Evolutionary conservation across 2,888 invertebrate species (phyloP), one percentile per base, ranked within the genome.

Genomic region (Mellilla xanthometata): DNA sequence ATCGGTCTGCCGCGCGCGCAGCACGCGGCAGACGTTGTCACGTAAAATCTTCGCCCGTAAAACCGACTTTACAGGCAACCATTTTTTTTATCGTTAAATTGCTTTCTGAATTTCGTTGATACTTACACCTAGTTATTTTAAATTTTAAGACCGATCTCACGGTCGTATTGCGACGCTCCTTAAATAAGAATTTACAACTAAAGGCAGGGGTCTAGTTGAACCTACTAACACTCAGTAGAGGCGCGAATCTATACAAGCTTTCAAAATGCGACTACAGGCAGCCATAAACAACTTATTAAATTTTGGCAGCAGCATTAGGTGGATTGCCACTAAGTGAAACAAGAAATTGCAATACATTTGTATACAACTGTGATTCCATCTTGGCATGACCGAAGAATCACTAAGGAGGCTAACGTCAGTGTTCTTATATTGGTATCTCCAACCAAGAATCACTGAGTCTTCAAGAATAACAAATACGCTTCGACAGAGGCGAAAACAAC

Each of bases 271-370:
- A 32, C 42, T 51, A 51, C 42, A 46, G 46, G 46, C 45, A 29
- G 31, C 30, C 39, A 33, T 47, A 23, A 44, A 41, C 29, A 44
- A 35, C 29, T 43, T 47, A 52, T 50, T 50, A 43, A 48, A 55
- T 55, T 52, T 55, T 55, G 55, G 52, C 55, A 55, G 55, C 55
- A 55, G 52, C 55, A 50, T 48, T 40, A 12, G 9, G 38, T 33
- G 39, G 35, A 22, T 38, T 19, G 32, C 19, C 38, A 15, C 32
- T n/a, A 5, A 35, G 26, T 39, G 39, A 35, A 34, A 39, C 39
- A 45, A 19, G 39, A 34, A 44, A 22, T 38, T 19, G 10, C 26
- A 44, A 28, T 10, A 30, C 6, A 7, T 5, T 30, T 27, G 10
- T 23, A 13, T 12, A 4, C 3, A 3, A 6, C n/a, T 19, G n/a